Conservation (phyloP, 2,113 vertebrate genomes). For the Haliaeetus leucogaster region DNA sequence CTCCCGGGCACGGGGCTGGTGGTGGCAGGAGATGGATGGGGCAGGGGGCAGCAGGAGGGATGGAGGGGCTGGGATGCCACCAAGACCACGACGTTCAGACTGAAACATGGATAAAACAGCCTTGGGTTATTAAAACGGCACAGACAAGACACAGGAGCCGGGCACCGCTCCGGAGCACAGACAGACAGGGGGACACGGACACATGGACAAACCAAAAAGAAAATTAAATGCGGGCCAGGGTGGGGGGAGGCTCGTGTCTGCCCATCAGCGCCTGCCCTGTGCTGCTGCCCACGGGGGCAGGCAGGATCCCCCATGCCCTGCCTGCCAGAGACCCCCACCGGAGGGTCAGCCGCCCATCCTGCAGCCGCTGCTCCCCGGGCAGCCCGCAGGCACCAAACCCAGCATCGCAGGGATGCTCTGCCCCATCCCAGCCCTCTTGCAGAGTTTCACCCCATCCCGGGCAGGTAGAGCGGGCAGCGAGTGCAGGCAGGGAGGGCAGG, state of each 20-base stretch:
- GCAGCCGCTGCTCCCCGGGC: not conserved
- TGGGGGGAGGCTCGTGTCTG: not conserved
- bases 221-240: not conserved
- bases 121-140: not conserved
- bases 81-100: not conserved
- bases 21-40: not conserved
- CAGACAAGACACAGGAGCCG: not conserved
- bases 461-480: not conserved
- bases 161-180: not conserved
- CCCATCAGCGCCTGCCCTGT: not conserved
- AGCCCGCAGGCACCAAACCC: accelerated
- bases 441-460: not conserved
- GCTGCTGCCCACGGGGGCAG: not conserved
- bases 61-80: not conserved
- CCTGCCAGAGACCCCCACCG: not conserved
- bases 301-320: not conserved
- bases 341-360: not conserved
- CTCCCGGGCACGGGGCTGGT: not conserved
- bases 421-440: not conserved
- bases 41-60: not conserved
- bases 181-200: not conserved
- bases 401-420: accelerated
- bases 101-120: not conserved
- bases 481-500: not conserved
- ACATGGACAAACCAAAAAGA: constrained; percentile 43